Percentiles rank a stretch among this genome's conserved stretches.
Conservation (phyloP, 2,888 invertebrate genomes). For the Nasonovia ribisnigri region DNA sequence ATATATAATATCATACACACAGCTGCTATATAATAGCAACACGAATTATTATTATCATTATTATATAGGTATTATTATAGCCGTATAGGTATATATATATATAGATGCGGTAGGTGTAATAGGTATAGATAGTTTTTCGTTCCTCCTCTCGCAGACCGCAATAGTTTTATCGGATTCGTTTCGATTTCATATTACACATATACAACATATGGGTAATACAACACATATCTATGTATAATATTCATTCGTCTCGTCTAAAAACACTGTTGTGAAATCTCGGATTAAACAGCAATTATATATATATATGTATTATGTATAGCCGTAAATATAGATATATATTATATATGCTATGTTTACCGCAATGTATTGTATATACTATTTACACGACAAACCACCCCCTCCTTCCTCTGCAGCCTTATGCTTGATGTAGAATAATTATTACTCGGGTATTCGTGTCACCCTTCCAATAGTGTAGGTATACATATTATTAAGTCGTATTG, state of each 20-base stretch:
- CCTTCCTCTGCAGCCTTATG: not conserved
- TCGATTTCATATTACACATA: not conserved
- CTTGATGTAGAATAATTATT: not conserved
- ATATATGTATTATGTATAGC: not conserved
- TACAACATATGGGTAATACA: not conserved
- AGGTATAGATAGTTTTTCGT: not conserved
- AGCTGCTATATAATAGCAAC: too few species aligned
- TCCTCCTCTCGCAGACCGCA: not conserved
- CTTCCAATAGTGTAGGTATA: not conserved
- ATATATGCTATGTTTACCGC: not conserved
- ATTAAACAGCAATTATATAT: not conserved
- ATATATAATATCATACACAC: not conserved
- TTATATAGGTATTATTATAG: not conserved
- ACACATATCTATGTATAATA: not conserved
- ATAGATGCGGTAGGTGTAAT: too few species aligned
- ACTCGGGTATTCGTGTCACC: not conserved
- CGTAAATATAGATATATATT: too few species aligned
- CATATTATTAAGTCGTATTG: not conserved
- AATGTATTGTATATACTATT: not conserved
- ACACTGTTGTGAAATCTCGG: not conserved
- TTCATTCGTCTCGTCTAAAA: not conserved
- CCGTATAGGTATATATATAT: not conserved
- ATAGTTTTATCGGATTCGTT: conserved; percentile 1
- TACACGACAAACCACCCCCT: not conserved
- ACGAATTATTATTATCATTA: not conserved